A percentile compares a stretch with the other conserved stretches of the same genome.
Evolutionary conservation across 2,888 invertebrate species (phyloP).

Genomic region (Stenurella melanura): DNA sequence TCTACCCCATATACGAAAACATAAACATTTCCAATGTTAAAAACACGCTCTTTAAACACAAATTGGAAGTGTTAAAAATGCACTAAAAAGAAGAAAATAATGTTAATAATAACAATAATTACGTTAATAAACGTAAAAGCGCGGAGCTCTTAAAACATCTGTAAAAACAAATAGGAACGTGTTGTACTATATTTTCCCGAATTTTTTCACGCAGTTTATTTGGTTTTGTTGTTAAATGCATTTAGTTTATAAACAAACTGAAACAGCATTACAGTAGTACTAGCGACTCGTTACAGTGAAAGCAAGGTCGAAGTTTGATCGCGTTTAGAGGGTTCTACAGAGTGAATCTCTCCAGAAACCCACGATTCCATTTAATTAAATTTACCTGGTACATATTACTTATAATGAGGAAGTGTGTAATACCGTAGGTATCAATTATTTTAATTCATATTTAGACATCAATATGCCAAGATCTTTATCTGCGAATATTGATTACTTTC

Average conservation of each 20-base stretch:
- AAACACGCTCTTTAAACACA: too few relatives aligned
- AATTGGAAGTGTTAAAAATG: too few relatives aligned
- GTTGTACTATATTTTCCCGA: too few relatives aligned
- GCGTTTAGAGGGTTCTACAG: background rate
- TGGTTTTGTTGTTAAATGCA: background rate
- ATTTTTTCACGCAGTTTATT: background rate
- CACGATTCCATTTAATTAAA: background rate
- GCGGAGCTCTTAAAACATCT: too few relatives aligned
- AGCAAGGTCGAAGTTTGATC: conserved; percentile 12
- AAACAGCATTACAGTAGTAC: background rate
- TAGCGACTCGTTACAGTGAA: background rate
- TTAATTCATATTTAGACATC: background rate
- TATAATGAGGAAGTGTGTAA: background rate
- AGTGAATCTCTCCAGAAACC: background rate
- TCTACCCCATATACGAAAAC: too few relatives aligned
- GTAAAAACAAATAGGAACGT: too few relatives aligned
- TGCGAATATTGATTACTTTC: conserved; percentile 2
- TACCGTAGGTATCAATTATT: background rate
- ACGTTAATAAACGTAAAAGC: too few relatives aligned
- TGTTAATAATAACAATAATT: too few relatives aligned
- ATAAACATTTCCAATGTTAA: too few relatives aligned
- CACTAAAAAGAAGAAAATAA: too few relatives aligned
- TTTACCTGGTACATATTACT: background rate
- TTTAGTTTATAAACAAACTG: conserved; percentile 18
- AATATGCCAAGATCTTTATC: background rate